These are phyloP conservation scores for Tachuris rubrigastra DNA, from an alignment of 2,113 vertebrate genomes.

Conservation along the genomic window DNA sequence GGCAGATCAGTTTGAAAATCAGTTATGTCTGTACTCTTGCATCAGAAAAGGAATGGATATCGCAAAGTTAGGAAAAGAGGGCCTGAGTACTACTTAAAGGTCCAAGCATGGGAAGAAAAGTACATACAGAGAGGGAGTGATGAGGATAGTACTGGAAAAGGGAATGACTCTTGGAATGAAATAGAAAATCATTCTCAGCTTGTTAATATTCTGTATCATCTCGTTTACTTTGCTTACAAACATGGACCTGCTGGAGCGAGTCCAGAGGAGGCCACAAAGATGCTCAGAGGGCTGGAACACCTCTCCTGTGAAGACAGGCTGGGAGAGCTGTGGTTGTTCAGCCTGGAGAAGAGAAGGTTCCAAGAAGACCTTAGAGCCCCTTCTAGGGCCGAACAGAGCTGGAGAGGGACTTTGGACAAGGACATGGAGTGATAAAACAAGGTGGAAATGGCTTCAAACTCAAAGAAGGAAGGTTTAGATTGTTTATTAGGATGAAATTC, in stretches of 20 bases:
- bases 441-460: not conserved
- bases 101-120: not conserved
- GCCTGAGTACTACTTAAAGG: not conserved
- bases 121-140: not conserved
- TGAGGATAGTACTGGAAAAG: not conserved
- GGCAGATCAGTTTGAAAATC: not conserved
- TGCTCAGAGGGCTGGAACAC: not conserved
- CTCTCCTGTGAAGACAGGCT: not conserved
- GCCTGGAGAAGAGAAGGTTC: not conserved
- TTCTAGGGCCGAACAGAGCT: too few relatives aligned
- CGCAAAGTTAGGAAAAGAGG: not conserved
- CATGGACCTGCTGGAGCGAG: accelerated
- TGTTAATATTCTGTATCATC: not conserved
- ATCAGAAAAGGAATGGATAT: not conserved
- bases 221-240: not conserved
- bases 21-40: not conserved
- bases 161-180: not conserved
- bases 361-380: not conserved
- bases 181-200: not conserved
- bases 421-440: not conserved
- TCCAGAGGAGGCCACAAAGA: not conserved
- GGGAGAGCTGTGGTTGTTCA: not conserved
- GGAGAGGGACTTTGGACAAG: not conserved
- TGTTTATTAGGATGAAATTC: not conserved
- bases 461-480: not conserved